phyloP scores from a whole-genome alignment of 2,113 vertebrate genomes.

The Rhadina sibilatrix region DNA sequence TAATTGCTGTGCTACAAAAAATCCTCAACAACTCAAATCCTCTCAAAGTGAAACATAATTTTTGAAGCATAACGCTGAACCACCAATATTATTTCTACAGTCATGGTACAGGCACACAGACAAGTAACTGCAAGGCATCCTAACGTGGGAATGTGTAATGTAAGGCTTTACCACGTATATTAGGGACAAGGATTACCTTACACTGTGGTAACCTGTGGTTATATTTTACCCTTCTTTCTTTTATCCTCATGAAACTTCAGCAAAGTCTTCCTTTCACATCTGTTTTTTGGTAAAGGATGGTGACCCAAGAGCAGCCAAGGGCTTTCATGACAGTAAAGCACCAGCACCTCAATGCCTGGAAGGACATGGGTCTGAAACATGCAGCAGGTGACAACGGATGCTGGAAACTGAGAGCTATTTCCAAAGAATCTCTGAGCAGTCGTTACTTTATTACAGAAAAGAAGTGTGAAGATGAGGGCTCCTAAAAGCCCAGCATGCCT shows the following conservation, averaged over 20 bases:
- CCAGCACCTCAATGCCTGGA: not conserved
- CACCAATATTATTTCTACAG: not conserved
- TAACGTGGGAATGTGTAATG: accelerated
- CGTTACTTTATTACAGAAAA: not conserved
- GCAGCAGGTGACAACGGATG: not conserved
- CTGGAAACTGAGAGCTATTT: not conserved
- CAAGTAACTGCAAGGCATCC: not conserved
- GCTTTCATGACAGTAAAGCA: not conserved
- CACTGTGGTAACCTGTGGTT: not conserved
- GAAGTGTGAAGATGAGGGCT: not conserved
- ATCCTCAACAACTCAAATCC: not conserved
- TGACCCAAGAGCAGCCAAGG: not conserved
- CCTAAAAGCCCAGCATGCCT: not conserved
- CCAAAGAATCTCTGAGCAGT: not conserved
- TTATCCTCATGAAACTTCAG: not conserved
- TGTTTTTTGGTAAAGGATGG: not conserved
- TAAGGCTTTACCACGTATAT: not conserved
- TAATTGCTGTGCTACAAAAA: not conserved
- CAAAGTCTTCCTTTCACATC: not conserved
- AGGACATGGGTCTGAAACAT: accelerated
- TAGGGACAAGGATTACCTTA: not conserved
- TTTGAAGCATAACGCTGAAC: not conserved
- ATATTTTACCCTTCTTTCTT: not conserved
- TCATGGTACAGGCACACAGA: not conserved
- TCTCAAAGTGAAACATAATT: not conserved